Evolutionary conservation across 1,140 invertebrate species (phyloP).

Genomic region (Heliconius congener): DNA sequence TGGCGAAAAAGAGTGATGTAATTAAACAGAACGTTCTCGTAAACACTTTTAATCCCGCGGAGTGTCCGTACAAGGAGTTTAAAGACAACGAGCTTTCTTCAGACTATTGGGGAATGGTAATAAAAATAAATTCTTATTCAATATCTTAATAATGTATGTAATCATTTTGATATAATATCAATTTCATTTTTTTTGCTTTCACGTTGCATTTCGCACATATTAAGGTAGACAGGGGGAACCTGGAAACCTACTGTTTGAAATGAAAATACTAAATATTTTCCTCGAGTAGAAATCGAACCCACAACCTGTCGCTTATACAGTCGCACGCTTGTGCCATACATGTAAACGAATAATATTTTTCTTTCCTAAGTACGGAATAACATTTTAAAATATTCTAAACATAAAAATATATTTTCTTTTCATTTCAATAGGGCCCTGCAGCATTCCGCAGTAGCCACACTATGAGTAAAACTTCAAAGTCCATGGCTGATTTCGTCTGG

Average conservation of each 20-base stretch:
- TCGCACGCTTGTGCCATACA: not conserved
- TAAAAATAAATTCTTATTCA: not conserved
- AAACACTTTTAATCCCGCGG: conserved; percentile 48
- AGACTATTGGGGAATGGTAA: conserved; percentile 69
- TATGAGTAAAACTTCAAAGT: conserved; percentile 47
- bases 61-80: conserved; percentile 73
- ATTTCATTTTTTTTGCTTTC: not conserved
- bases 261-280: too few species aligned
- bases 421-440: conserved; percentile 52
- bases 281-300: too few species aligned
- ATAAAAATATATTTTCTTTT: not conserved
- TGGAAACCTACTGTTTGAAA: not conserved
- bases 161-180: too few species aligned
- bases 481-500: conserved; percentile 48
- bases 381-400: too few species aligned
- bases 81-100: conserved; percentile 63
- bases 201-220: too few species aligned
- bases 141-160: not conserved
- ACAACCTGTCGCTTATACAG: too few species aligned
- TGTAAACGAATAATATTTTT: too few species aligned
- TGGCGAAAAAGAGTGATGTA: conserved; percentile 53
- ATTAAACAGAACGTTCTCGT: conserved; percentile 37
- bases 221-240: too few species aligned
- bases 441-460: conserved; percentile 48
- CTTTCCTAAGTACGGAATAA: too few species aligned